Conservation (phyloP, 2,888 invertebrate species). For the Diloba caeruleocephala region DNA sequence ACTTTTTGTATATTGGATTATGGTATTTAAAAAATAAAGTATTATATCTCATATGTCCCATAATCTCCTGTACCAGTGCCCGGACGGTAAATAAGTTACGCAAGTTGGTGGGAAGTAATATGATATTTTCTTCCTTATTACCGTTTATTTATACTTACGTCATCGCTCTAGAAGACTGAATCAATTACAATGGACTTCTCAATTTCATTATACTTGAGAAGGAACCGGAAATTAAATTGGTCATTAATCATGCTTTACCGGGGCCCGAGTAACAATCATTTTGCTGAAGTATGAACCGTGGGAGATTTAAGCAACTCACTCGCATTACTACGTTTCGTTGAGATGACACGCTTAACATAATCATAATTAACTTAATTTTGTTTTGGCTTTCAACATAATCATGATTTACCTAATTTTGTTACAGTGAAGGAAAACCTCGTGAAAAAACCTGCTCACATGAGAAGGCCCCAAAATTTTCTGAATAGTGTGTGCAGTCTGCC, state of each 20-base stretch:
- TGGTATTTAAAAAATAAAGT: too few relatives aligned
- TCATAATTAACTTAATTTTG: not conserved
- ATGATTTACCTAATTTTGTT: too few relatives aligned
- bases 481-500: too few relatives aligned
- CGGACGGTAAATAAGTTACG: not conserved
- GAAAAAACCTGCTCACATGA: too few relatives aligned
- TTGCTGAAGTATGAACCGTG: conserved; percentile 26
- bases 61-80: not conserved
- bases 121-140: conserved; percentile 5
- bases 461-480: too few relatives aligned
- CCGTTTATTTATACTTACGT: too few relatives aligned
- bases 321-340: conserved; percentile 6
- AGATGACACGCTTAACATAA: not conserved
- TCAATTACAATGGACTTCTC: conserved; percentile 46
- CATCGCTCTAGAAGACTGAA: conserved; percentile 15
- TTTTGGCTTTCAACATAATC: too few relatives aligned
- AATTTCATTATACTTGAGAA: conserved; percentile 35
- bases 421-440: too few relatives aligned
- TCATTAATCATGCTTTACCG: conserved; percentile 48
- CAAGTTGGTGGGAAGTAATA: conserved; percentile 6
- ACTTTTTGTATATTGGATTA: too few relatives aligned
- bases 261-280: conserved; percentile 25
- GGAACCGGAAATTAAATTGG: conserved; percentile 49
- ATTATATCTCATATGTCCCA: too few relatives aligned
- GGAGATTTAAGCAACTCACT: conserved; percentile 1